A percentile compares a stretch with the other conserved stretches of the same genome.
Conservation (phyloP, 2,888 invertebrate species). For the Parascotia fuliginaria region DNA sequence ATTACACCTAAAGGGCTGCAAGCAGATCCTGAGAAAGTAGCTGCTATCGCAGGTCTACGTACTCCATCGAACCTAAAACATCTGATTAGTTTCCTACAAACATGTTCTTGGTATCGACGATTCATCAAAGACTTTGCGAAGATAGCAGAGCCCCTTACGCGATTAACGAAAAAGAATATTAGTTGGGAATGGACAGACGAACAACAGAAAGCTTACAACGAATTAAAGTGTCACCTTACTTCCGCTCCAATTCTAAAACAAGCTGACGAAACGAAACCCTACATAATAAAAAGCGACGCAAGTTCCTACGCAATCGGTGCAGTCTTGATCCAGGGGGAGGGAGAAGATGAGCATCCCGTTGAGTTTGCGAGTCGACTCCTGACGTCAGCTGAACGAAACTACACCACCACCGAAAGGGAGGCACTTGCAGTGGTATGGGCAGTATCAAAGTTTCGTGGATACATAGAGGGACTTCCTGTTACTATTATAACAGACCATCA, state of each 20-base stretch:
- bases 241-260: background rate
- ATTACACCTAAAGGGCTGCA: background rate
- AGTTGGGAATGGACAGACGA: conserved; percentile 37
- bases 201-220: conserved; percentile 31
- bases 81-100: conserved; percentile 38
- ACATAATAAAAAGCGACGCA: background rate
- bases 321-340: background rate
- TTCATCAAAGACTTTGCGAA: conserved; percentile 38
- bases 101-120: conserved; percentile 29
- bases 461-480: background rate
- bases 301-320: background rate
- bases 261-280: background rate
- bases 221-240: no score
- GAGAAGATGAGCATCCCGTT: background rate
- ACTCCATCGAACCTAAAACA: conserved; percentile 38
- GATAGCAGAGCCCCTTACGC: conserved; percentile 34
- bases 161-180: conserved; percentile 2
- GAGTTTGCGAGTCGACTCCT: no score
- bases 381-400: no score
- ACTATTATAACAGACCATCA: background rate
- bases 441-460: no score
- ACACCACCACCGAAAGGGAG: no score
- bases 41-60: background rate
- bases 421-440: no score
- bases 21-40: background rate